phyloP scores from a whole-genome alignment of 2,888 invertebrate species.

The Agrotis exclamationis region DNA sequence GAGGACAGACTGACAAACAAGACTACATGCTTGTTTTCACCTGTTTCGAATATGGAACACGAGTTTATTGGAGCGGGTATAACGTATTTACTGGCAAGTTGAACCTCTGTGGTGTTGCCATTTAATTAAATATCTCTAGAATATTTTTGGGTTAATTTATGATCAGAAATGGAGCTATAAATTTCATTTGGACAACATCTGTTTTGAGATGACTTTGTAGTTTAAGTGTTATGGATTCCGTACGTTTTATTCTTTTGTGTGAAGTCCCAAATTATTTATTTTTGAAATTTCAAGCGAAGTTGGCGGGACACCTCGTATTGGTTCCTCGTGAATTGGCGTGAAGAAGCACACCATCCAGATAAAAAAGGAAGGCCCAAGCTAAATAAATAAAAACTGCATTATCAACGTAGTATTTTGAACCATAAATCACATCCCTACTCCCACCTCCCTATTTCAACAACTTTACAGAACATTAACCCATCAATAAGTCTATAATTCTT shows the following conservation, averaged over 20 bases:
- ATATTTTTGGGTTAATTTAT: conserved; percentile 51
- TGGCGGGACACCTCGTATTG: too few species aligned
- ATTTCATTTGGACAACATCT: conserved; percentile 27
- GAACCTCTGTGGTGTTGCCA: conserved; percentile 35
- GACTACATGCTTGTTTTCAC: conserved; percentile 45
- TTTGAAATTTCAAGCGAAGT: too few species aligned
- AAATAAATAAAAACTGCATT: too few species aligned
- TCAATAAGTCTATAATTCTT: conserved; percentile 53
- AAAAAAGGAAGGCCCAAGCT: too few species aligned
- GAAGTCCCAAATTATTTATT: too few species aligned
- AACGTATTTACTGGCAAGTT: conserved; percentile 48
- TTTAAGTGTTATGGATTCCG: conserved; percentile 14
- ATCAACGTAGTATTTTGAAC: too few species aligned
- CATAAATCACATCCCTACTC: too few species aligned
- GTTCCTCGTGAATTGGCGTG: too few species aligned
- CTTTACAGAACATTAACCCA: conserved; percentile 25
- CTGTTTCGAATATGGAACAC: conserved; percentile 52
- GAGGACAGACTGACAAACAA: conserved; percentile 56
- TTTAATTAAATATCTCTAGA: conserved; percentile 41
- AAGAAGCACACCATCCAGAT: too few species aligned
- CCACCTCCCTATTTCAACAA: conserved; percentile 6
- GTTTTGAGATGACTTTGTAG: conserved; percentile 7
- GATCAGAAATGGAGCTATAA: conserved; percentile 28
- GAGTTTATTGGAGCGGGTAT: conserved; percentile 53
- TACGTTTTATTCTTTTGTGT: background rate